These are phyloP conservation scores for Colostygia pectinataria DNA, from an alignment of 2,888 invertebrate genomes.

Conservation along the genomic window DNA sequence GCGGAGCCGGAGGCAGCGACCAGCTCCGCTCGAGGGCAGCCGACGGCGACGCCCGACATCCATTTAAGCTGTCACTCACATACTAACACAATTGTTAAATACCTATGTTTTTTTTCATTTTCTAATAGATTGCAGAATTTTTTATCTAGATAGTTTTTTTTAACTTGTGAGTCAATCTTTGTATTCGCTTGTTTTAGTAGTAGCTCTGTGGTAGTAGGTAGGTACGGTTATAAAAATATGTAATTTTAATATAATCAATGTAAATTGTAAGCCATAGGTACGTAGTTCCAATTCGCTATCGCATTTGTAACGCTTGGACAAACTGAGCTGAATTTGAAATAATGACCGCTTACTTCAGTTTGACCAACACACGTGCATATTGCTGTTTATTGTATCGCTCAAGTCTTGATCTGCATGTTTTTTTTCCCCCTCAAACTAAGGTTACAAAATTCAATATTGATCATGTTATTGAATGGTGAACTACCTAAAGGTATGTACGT, in stretches of 20 bases:
- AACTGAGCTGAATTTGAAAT: constrained; percentile 12
- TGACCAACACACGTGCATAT: constrained; percentile 16
- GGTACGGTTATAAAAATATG: too few species aligned
- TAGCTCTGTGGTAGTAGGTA: too few species aligned
- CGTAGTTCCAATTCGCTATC: constrained; percentile 26
- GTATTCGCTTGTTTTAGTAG: too few species aligned
- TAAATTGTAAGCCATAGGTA: constrained; percentile 5
- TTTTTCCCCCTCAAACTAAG: too few species aligned
- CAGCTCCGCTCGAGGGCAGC: constrained; percentile 46
- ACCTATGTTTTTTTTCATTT: too few species aligned
- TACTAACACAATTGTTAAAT: too few species aligned
- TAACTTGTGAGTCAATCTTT: too few species aligned
- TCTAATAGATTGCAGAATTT: too few species aligned
- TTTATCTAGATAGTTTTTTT: too few species aligned
- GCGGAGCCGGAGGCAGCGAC: constrained; percentile 27
- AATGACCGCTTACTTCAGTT: constrained; percentile 19
- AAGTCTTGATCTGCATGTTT: neutral
- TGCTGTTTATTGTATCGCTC: constrained; percentile 3
- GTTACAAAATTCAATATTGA: too few species aligned
- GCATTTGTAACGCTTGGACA: constrained; percentile 21
- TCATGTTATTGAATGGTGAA: too few species aligned
- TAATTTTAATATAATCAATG: neutral
- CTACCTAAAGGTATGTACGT: too few species aligned
- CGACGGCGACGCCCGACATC: neutral
- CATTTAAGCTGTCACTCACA: neutral